Base-by-base conservation (phyloP, 2,888 invertebrate species). In the Eucera pruinosa region DNA sequence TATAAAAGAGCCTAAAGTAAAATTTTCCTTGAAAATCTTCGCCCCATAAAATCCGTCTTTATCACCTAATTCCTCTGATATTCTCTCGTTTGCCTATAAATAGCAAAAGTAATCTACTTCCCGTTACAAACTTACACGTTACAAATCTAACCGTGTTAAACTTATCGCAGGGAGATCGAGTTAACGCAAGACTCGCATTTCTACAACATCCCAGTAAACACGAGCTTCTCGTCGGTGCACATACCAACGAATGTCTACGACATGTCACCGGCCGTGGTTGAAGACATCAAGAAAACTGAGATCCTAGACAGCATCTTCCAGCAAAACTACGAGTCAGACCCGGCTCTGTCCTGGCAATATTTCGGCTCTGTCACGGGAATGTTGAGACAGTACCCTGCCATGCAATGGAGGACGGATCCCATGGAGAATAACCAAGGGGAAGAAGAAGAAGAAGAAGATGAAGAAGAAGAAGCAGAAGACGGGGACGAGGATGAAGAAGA, bases 351-450 rank as follows among this genome's bases (percentile, higher is more conserved):
- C 0, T 99, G 99, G 98, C 99, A 99, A 93, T 99, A 98, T 93
- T 99, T 99, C 92, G 98, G 99, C 33, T 98, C 98, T 84, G 95
- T 97, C 36, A 95, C 96, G 3, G 99, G 99, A 15, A 96, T 99
- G 88, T 94, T 99, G 87, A 94, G 99, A 7, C 97, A 97, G 90
- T 99, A 96, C 93, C 99, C 99, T 62, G 95, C 91, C 15, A 91
- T 92, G 90, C 87, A 88, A 41, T 92, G 91, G 92, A 78, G 74
- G 60, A 88, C 85, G 0, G 79, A 82, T 27, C 48, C 41, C 4
- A 65, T 69, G 9, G 58, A 70, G 5, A 71, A 50, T 0, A 79
- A 11, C 3, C 4, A 25, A n/a, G 5, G 57, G 13, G 1, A 39
- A 64, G 93, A 93, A 4, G 98, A 98, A 3, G 60, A 57, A 0